phyloP scores from a whole-genome alignment of 1,140 invertebrate genomes.

The Ylistrum balloti region DNA sequence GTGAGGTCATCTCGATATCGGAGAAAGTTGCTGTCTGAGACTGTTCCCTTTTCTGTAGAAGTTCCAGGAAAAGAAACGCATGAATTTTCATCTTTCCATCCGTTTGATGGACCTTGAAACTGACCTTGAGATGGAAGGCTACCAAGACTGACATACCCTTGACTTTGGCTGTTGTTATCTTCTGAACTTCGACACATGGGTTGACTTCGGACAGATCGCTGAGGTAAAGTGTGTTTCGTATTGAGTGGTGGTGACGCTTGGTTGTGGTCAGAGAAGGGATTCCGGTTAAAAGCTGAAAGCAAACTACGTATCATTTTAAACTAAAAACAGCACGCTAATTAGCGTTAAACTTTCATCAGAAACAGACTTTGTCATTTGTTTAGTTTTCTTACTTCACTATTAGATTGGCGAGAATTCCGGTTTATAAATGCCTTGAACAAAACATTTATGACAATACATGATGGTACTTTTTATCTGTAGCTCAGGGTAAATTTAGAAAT shows the following conservation, averaged over 20 bases:
- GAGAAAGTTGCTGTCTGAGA: background rate
- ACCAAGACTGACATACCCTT: background rate
- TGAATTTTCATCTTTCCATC: background rate
- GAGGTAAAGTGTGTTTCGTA: background rate
- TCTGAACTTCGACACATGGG: background rate
- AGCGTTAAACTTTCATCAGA: too few relatives aligned
- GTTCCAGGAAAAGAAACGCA: background rate
- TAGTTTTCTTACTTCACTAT: too few relatives aligned
- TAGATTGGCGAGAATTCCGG: too few relatives aligned
- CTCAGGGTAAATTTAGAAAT: too few relatives aligned
- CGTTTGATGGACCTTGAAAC: background rate
- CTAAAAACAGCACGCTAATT: too few relatives aligned
- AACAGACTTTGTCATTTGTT: too few relatives aligned
- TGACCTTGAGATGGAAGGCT: background rate
- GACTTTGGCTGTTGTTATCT: background rate
- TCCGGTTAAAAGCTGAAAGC: background rate
- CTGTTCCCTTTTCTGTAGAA: background rate
- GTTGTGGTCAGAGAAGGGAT: background rate
- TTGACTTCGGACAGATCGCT: background rate
- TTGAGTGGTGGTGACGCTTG: background rate
- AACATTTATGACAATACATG: too few relatives aligned
- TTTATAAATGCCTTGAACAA: too few relatives aligned
- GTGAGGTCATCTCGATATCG: slow-evolving; percentile 1
- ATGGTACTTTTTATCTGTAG: too few relatives aligned
- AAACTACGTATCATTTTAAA: background rate